A percentile compares a stretch with the other conserved stretches of the same genome.
phyloP scores from a whole-genome alignment of 2,888 invertebrate genomes.

The Mythimna loreyi region DNA sequence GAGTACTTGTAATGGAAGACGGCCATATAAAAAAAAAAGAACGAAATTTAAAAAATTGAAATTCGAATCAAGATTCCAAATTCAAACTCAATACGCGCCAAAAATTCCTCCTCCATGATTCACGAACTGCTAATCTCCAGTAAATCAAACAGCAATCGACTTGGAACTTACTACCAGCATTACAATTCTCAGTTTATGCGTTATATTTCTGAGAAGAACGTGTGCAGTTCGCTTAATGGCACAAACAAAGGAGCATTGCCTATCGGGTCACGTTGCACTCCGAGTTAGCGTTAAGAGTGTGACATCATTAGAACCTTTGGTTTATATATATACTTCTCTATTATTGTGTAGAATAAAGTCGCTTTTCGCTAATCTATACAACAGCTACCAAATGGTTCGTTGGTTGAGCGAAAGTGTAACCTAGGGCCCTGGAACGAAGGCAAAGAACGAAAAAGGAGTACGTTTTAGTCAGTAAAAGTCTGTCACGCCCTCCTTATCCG shows the following conservation, averaged over 20 bases:
- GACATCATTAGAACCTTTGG: constrained; percentile 42
- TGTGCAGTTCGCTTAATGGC: constrained; percentile 59
- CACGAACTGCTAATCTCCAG: constrained; percentile 26
- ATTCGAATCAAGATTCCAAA: neutral
- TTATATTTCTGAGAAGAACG: constrained; percentile 60
- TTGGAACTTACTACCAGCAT: constrained; percentile 47
- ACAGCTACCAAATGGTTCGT: too few species aligned
- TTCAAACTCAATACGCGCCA: constrained; percentile 19
- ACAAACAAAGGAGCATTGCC: constrained; percentile 59
- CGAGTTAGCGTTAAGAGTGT: constrained; percentile 43
- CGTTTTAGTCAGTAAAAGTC: too few species aligned
- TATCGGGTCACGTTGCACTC: constrained; percentile 65
- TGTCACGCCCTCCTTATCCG: too few species aligned
- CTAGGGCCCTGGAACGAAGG: too few species aligned
- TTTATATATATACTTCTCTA: neutral
- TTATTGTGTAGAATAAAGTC: neutral
- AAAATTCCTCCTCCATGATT: constrained; percentile 44
- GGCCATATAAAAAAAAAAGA: neutral
- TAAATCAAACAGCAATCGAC: constrained; percentile 45
- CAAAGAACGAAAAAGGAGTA: too few species aligned
- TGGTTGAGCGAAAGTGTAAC: too few species aligned
- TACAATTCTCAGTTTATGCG: constrained; percentile 55
- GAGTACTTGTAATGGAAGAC: neutral
- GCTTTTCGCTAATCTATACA: too few species aligned
- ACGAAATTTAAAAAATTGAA: neutral